phyloP scores from a whole-genome alignment of 2,888 invertebrate species.

The Xestia rhomboidea region DNA sequence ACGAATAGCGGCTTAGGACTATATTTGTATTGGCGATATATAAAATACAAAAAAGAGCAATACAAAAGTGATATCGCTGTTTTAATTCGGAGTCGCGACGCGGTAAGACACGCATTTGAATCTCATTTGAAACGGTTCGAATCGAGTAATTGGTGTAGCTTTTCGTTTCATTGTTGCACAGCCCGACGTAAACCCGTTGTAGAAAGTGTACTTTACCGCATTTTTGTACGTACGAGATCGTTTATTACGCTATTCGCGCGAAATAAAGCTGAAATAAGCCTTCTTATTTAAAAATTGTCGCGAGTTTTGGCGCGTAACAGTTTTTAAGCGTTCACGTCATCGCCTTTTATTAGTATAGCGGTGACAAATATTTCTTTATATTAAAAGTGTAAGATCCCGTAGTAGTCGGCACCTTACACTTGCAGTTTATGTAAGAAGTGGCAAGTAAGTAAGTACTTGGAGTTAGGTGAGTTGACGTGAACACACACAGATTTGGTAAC shows the following conservation, averaged over 20 bases:
- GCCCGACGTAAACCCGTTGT: constrained; percentile 66
- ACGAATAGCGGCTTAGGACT: constrained; percentile 41
- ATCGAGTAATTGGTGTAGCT: constrained; percentile 68
- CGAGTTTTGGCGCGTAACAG: constrained; percentile 15
- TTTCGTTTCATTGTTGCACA: constrained; percentile 70
- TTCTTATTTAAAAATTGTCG: constrained; percentile 26
- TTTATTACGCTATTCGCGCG: constrained; percentile 48
- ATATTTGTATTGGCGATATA: constrained; percentile 44
- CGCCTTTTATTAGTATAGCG: constrained; percentile 20
- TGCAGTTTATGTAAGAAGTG: too few species aligned
- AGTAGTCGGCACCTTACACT: too few species aligned
- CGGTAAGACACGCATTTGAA: constrained; percentile 64
- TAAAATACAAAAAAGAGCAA: constrained; percentile 32
- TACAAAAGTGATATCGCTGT: constrained; percentile 57
- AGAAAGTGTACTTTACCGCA: constrained; percentile 75
- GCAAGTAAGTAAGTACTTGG: too few species aligned
- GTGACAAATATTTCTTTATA: constrained; percentile 13
- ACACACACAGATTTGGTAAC: too few species aligned
- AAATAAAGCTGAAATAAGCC: constrained; percentile 33
- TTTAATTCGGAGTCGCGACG: constrained; percentile 53
- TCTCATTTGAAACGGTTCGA: constrained; percentile 67
- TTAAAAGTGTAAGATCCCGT: too few species aligned
- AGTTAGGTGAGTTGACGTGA: too few species aligned
- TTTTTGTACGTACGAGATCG: constrained; percentile 53
- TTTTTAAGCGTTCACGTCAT: constrained; percentile 40